Evolutionary conservation across 2,113 vertebrate species (phyloP).

Genomic region (Prochilodus magdalenae): DNA sequence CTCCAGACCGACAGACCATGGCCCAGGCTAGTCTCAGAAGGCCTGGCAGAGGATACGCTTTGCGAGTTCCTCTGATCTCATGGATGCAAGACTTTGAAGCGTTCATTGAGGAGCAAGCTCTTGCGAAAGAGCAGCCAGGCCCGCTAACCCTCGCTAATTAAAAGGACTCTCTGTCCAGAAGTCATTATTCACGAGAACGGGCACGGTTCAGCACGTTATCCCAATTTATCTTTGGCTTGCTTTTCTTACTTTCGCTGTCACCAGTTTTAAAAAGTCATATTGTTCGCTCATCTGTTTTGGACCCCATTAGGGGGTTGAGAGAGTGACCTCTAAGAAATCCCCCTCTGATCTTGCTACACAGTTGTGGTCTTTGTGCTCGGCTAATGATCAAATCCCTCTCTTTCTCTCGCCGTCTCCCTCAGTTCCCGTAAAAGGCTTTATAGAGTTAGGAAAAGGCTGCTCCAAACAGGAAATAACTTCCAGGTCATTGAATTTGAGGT

Average conservation of each 20-base stretch:
- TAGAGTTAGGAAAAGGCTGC: slow-evolving; percentile 71
- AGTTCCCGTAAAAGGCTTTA: slow-evolving; percentile 69
- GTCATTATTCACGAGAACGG: neutral
- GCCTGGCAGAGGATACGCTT: neutral
- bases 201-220: neutral
- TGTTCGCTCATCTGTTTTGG: slow-evolving; percentile 24
- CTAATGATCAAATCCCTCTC: slow-evolving; percentile 70
- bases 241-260: neutral
- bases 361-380: slow-evolving; percentile 71
- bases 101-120: slow-evolving; percentile 5
- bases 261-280: slow-evolving; percentile 24
- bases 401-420: slow-evolving; percentile 63
- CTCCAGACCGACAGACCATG: neutral
- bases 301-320: neutral
- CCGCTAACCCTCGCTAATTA: neutral
- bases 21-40: neutral
- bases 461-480: slow-evolving; percentile 73
- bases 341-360: slow-evolving; percentile 68
- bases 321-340: slow-evolving; percentile 42
- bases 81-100: neutral
- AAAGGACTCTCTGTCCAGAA: neutral
- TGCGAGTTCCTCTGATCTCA: neutral
- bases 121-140: neutral
- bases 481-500: slow-evolving; percentile 71
- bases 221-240: slow-evolving; percentile 3